A percentile compares a stretch with the other conserved stretches of the same genome.
These are phyloP conservation scores for Synanthedon tipuliformis DNA, from an alignment of 2,888 invertebrate species.

Conservation along the genomic window DNA sequence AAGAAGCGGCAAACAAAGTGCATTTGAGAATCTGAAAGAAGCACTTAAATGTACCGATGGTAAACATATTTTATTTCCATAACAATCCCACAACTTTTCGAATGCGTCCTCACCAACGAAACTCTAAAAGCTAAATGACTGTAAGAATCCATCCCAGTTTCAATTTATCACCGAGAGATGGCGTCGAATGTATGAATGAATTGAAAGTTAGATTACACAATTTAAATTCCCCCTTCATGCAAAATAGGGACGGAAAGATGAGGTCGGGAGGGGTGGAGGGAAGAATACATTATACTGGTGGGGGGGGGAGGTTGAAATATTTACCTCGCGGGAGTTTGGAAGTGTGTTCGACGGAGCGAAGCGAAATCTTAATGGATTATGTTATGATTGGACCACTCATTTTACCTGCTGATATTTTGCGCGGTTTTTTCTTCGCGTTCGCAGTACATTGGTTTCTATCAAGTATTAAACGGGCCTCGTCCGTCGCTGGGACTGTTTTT, in stretches of 20 bases:
- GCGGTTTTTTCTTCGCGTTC: constrained; percentile 21
- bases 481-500: constrained; percentile 17
- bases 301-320: constrained; percentile 51
- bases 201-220: constrained; percentile 71
- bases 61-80: constrained; percentile 1
- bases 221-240: constrained; percentile 70
- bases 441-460: constrained; percentile 35
- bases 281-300: constrained; percentile 58
- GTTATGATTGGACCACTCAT: constrained; percentile 57
- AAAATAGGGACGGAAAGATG: constrained; percentile 67
- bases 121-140: constrained; percentile 45
- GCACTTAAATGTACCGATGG: constrained; percentile 16
- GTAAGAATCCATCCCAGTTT: constrained; percentile 58
- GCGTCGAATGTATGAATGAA: constrained; percentile 70
- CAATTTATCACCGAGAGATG: constrained; percentile 68
- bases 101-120: constrained; percentile 14
- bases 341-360: constrained; percentile 56
- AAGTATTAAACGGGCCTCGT: constrained; percentile 30
- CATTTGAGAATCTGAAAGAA: constrained; percentile 1
- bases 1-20: too few relatives aligned
- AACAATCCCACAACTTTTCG: constrained; percentile 11
- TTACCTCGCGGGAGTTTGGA: constrained; percentile 65
- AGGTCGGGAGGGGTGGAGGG: constrained; percentile 51
- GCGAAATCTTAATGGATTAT: constrained; percentile 69
- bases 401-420: constrained; percentile 50